Conservation (phyloP, 2,888 invertebrate genomes). For the Agrochola circellaris region DNA sequence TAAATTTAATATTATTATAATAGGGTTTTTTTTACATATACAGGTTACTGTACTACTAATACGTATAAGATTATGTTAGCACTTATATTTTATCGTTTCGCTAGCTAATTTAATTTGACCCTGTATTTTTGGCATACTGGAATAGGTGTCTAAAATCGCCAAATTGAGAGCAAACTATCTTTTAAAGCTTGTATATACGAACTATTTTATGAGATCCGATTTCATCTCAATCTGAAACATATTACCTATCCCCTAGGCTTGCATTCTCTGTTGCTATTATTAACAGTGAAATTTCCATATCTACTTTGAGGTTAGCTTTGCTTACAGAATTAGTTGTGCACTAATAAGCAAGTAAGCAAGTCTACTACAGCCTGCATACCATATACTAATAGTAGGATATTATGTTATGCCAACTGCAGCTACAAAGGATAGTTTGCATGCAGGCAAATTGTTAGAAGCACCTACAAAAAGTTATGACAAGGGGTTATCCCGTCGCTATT, state of each 20-base stretch:
- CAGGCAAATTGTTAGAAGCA: neutral
- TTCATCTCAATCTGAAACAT: neutral
- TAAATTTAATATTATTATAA: too few species aligned
- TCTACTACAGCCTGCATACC: neutral
- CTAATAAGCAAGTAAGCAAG: neutral
- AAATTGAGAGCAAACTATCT: slow-evolving; percentile 1
- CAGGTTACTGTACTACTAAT: too few species aligned
- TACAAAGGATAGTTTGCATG: slow-evolving; percentile 2
- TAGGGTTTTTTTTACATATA: too few species aligned
- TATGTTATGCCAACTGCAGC: neutral
- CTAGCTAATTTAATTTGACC: too few species aligned
- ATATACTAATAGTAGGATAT: neutral
- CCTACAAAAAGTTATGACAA: neutral
- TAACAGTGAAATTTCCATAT: slow-evolving; percentile 2
- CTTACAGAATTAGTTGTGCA: slow-evolving; percentile 21
- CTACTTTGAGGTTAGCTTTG: slow-evolving; percentile 5
- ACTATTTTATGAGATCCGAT: slow-evolving; percentile 2
- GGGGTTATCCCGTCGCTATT: neutral
- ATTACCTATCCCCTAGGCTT: neutral
- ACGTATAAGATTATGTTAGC: too few species aligned
- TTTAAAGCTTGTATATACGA: neutral
- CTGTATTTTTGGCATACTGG: neutral
- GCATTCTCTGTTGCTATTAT: slow-evolving; percentile 17
- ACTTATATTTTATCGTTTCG: too few species aligned
- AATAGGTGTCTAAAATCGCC: neutral